These are phyloP conservation scores for Caenorhabditis latens DNA, from an alignment of 1,140 invertebrate species.

Conservation along the genomic window DNA sequence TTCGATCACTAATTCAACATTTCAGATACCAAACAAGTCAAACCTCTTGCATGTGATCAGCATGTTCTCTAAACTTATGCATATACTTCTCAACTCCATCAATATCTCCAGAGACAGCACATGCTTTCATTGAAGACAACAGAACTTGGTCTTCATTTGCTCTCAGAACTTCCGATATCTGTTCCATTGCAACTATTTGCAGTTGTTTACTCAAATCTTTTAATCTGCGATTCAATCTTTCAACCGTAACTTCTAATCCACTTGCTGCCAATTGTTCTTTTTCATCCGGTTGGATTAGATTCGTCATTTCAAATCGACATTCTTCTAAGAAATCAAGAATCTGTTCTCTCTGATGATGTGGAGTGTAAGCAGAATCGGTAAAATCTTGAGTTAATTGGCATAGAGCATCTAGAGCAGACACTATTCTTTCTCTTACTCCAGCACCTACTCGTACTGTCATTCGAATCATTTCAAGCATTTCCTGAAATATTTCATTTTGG, in stretches of 20 bases:
- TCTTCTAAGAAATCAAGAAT: slow-evolving; percentile 83
- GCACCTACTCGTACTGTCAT: slow-evolving; percentile 80
- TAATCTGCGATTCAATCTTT: slow-evolving; percentile 72
- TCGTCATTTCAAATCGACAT: slow-evolving; percentile 78
- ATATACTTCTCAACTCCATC: slow-evolving; percentile 86
- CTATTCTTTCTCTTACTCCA: slow-evolving; percentile 82
- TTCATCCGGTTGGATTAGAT: slow-evolving; percentile 73
- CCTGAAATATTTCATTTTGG: slow-evolving; percentile 76
- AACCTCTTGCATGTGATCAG: slow-evolving; percentile 92
- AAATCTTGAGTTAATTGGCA: slow-evolving; percentile 97
- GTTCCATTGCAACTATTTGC: slow-evolving; percentile 80
- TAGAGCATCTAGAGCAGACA: slow-evolving; percentile 87
- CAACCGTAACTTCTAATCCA: slow-evolving; percentile 85
- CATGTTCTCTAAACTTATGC: slow-evolving; percentile 89
- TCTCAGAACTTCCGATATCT: slow-evolving; percentile 83
- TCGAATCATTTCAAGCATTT: slow-evolving; percentile 87
- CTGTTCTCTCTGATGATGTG: slow-evolving; percentile 94
- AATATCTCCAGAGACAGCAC: slow-evolving; percentile 86
- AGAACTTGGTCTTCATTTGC: slow-evolving; percentile 84
- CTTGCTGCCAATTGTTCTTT: slow-evolving; percentile 53
- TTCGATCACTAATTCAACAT: slow-evolving; percentile 18
- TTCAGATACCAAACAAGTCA: slow-evolving; percentile 57
- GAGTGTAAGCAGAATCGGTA: slow-evolving; percentile 98
- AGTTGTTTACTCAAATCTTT: slow-evolving; percentile 78
- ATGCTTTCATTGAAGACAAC: slow-evolving; percentile 84